These are phyloP conservation scores for Drosophila niveifrons DNA, from an alignment of 2,888 invertebrate species.

Conservation along the genomic window DNA sequence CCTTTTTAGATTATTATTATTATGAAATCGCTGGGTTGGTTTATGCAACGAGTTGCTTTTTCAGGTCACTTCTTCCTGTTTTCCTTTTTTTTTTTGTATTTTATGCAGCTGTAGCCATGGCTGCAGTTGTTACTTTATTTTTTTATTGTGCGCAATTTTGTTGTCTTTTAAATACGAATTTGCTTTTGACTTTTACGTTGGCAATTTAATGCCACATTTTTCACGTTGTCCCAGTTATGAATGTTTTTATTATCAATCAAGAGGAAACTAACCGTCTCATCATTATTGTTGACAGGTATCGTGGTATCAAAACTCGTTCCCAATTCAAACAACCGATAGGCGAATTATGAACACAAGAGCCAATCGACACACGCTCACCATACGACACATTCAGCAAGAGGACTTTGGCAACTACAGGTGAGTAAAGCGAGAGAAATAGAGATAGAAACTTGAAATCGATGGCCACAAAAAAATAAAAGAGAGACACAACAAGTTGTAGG, in stretches of 20 bases:
- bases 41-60: slow-evolving; percentile 61
- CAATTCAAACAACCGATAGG: slow-evolving; percentile 89
- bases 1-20: slow-evolving; percentile 64
- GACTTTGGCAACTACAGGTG: slow-evolving; percentile 91
- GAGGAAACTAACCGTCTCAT: slow-evolving; percentile 23
- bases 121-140: slow-evolving; percentile 14
- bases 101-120: not conserved
- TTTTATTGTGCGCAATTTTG: slow-evolving; percentile 14
- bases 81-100: not conserved
- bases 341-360: slow-evolving; percentile 90
- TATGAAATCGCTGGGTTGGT: slow-evolving; percentile 38
- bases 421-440: slow-evolving; percentile 41
- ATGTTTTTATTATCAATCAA: slow-evolving; percentile 18
- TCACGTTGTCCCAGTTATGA: slow-evolving; percentile 46
- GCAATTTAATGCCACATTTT: slow-evolving; percentile 39
- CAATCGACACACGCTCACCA: slow-evolving; percentile 89
- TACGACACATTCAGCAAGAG: slow-evolving; percentile 89
- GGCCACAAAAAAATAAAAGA: not conserved
- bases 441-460: slow-evolving; percentile 4
- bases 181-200: slow-evolving; percentile 17
- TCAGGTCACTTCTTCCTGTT: slow-evolving; percentile 59
- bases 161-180: slow-evolving; percentile 21
- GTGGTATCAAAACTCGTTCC: slow-evolving; percentile 91
- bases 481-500: slow-evolving; percentile 42
- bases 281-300: slow-evolving; percentile 86